Evolutionary conservation across 2,888 invertebrate species (phyloP).

Genomic region (Ennomos fuscantarius): DNA sequence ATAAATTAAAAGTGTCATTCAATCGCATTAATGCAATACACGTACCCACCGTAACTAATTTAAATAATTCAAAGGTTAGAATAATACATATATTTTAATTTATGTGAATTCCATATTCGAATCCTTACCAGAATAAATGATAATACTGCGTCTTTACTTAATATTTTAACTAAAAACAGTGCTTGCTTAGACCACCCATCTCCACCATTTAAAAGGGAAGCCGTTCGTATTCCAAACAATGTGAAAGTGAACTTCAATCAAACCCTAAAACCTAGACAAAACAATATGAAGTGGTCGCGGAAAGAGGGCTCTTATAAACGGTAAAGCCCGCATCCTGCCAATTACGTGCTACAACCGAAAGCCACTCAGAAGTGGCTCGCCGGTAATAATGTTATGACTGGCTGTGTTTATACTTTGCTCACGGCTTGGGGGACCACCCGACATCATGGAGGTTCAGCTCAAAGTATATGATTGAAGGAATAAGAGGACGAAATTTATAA

Average conservation of each 20-base stretch:
- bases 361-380: slow-evolving; percentile 23
- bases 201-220: slow-evolving; percentile 21
- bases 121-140: too few species aligned
- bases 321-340: slow-evolving; percentile 54
- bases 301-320: slow-evolving; percentile 34
- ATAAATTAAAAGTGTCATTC: slow-evolving; percentile 9
- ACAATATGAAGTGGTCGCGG: slow-evolving; percentile 26
- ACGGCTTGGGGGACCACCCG: slow-evolving; percentile 32
- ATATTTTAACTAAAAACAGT: slow-evolving; percentile 3
- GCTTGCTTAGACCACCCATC: slow-evolving; percentile 5
- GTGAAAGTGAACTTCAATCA: slow-evolving; percentile 31
- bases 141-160: not conserved
- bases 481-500: too few species aligned
- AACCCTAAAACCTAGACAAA: slow-evolving; percentile 29
- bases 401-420: slow-evolving; percentile 28
- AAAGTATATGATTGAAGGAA: not conserved
- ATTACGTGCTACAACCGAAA: slow-evolving; percentile 20
- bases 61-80: slow-evolving; percentile 2
- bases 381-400: slow-evolving; percentile 30
- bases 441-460: not conserved
- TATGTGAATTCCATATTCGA: too few species aligned
- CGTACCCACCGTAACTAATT: slow-evolving; percentile 1
- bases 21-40: slow-evolving; percentile 4
- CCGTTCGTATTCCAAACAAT: slow-evolving; percentile 36
- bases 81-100: too few species aligned